These are phyloP conservation scores for Lamproptera curius DNA, from an alignment of 2,888 invertebrate species.

Conservation along the genomic window DNA sequence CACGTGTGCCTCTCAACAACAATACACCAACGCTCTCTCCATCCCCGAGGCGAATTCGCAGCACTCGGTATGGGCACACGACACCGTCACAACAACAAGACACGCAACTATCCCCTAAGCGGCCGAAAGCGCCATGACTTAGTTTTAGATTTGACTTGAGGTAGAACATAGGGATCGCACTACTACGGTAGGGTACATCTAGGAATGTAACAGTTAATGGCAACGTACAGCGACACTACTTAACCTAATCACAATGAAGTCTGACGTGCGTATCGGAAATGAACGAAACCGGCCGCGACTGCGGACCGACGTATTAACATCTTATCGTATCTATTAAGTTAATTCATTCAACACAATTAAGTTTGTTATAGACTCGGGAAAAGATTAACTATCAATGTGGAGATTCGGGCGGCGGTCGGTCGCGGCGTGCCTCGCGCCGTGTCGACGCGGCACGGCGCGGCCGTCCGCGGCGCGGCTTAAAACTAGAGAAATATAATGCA, in stretches of 20 bases:
- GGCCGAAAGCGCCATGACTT: slow-evolving; percentile 61
- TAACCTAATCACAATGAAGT: slow-evolving; percentile 55
- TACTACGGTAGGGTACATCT: slow-evolving; percentile 69
- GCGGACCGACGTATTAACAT: slow-evolving; percentile 43
- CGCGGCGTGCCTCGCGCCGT: slow-evolving; percentile 34
- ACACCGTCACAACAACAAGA: slow-evolving; percentile 26
- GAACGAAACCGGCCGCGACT: slow-evolving; percentile 43
- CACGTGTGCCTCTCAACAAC: slow-evolving; percentile 65
- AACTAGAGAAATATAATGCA: slow-evolving; percentile 66
- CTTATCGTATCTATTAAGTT: slow-evolving; percentile 29
- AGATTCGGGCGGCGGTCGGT: slow-evolving; percentile 27
- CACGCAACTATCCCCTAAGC: slow-evolving; percentile 28
- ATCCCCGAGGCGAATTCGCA: slow-evolving; percentile 70
- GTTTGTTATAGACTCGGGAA: slow-evolving; percentile 43
- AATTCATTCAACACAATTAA: slow-evolving; percentile 36
- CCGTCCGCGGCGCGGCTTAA: slow-evolving; percentile 47
- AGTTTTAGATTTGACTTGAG: slow-evolving; percentile 70
- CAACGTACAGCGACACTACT: slow-evolving; percentile 67
- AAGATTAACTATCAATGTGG: slow-evolving; percentile 40
- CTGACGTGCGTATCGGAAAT: slow-evolving; percentile 45
- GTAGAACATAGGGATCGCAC: slow-evolving; percentile 70
- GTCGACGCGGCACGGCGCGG: slow-evolving; percentile 36
- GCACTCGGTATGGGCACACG: slow-evolving; percentile 62
- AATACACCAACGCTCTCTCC: slow-evolving; percentile 61
- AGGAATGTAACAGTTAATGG: slow-evolving; percentile 73